Conservation (phyloP, 2,797 vertebrate species). For the Pangasius macronema region DNA sequence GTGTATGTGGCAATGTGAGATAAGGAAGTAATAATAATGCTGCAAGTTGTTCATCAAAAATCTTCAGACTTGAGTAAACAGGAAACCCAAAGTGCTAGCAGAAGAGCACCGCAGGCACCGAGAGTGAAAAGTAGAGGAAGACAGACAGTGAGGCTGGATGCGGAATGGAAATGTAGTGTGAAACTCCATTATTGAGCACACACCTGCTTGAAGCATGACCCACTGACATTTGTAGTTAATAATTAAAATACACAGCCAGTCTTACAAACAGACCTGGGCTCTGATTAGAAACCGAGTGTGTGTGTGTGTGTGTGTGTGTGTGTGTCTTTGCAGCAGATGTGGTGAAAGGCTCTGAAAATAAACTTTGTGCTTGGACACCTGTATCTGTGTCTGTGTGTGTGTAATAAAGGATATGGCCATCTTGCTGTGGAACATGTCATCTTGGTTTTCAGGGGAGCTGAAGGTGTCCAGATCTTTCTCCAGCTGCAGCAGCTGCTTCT, state of each 20-base stretch:
- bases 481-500: conserved; percentile 92
- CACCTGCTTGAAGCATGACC: conserved; percentile 41
- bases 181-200: conserved; percentile 53
- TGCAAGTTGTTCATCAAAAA: background rate
- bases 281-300: conserved; percentile 33
- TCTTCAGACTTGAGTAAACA: background rate
- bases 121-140: conserved; percentile 23
- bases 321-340: background rate
- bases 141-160: conserved; percentile 2
- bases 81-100: conserved; percentile 1
- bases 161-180: conserved; percentile 34
- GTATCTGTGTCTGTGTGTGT: background rate
- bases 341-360: conserved; percentile 12
- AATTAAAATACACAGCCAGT: conserved; percentile 47
- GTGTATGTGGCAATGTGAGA: background rate
- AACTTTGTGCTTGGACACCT: background rate
- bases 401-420: conserved; percentile 95
- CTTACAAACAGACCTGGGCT: conserved; percentile 35
- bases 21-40: conserved; percentile 15
- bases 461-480: conserved; percentile 96
- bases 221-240: conserved; percentile 51
- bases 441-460: conserved; percentile 85
- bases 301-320: conserved; percentile 19
- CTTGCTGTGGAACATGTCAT: conserved; percentile 92
- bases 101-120: conserved; percentile 25